Evolutionary conservation across 2,113 vertebrate species (phyloP).

Genomic region (Monarcha castaneiventris): DNA sequence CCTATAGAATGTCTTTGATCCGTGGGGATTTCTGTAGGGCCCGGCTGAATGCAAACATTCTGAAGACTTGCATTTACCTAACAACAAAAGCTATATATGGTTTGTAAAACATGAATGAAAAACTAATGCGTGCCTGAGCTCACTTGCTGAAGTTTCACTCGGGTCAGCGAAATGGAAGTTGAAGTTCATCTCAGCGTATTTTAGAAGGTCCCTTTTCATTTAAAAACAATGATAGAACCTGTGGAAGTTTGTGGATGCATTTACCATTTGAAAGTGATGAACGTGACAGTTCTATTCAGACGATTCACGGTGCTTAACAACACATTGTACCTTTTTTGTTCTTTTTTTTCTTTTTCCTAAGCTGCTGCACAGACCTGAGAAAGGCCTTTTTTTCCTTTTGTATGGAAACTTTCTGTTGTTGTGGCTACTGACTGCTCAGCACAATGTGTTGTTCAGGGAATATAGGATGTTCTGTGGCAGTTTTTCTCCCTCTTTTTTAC

Average conservation of each 20-base stretch:
- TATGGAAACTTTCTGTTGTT: constrained; percentile 39
- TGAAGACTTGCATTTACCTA: constrained; percentile 30
- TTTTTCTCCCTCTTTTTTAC: not conserved
- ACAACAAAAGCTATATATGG: not conserved
- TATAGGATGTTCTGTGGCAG: not conserved
- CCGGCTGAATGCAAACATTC: constrained; percentile 35
- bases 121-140: constrained; percentile 27
- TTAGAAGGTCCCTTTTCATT: constrained; percentile 58
- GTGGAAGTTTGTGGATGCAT: constrained; percentile 65
- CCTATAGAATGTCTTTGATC: constrained; percentile 7
- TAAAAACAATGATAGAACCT: constrained; percentile 69
- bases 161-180: constrained; percentile 42
- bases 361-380: constrained; percentile 24
- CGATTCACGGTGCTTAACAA: constrained; percentile 5
- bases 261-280: constrained; percentile 51
- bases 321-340: constrained; percentile 53
- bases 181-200: constrained; percentile 63
- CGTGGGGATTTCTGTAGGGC: constrained; percentile 38
- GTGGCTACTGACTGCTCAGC: constrained; percentile 31
- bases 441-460: not conserved
- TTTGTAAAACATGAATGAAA: constrained; percentile 29
- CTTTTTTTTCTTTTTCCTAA: not conserved
- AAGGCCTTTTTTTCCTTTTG: constrained; percentile 53
- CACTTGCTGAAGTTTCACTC: constrained; percentile 50
- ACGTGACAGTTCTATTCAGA: constrained; percentile 60